Evolutionary conservation across 2,113 vertebrate genomes (phyloP).

Genomic region (Chascanopsetta lugubris): DNA sequence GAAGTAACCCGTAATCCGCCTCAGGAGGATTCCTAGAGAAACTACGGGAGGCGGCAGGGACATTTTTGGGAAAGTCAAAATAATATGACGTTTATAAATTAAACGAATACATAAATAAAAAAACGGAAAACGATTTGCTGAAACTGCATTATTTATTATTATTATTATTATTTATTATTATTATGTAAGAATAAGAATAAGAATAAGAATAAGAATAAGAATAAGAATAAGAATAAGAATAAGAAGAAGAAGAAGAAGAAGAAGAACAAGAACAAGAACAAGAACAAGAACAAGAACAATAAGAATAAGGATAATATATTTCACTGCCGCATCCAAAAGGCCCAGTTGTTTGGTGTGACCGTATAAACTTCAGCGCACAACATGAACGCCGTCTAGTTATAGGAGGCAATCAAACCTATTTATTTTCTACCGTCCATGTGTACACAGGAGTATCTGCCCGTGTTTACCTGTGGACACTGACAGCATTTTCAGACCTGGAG

Average conservation of each 20-base stretch:
- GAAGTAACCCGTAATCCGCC: conserved; percentile 37
- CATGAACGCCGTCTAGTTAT: neutral
- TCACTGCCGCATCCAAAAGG: neutral
- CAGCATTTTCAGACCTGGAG: neutral
- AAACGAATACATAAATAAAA: conserved; percentile 6
- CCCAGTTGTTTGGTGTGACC: neutral
- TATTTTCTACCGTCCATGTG: neutral
- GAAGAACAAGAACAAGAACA: too few species aligned
- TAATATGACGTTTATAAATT: conserved; percentile 8
- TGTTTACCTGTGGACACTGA: neutral
- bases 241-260: too few species aligned
- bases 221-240: too few species aligned
- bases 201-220: too few species aligned
- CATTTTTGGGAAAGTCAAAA: neutral
- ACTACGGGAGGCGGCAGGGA: conserved; percentile 16
- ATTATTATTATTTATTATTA: neutral
- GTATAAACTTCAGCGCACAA: neutral
- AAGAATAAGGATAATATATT: too few species aligned
- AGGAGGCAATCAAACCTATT: neutral
- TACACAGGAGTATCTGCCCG: too few species aligned
- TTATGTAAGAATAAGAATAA: conserved; percentile 2
- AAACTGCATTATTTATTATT: neutral
- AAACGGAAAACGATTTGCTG: neutral
- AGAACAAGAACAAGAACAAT: too few species aligned
- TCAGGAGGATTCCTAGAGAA: conserved; percentile 18